These are phyloP conservation scores for Lasioglossum marginatum DNA, from an alignment of 2,888 invertebrate genomes.

Conservation along the genomic window DNA sequence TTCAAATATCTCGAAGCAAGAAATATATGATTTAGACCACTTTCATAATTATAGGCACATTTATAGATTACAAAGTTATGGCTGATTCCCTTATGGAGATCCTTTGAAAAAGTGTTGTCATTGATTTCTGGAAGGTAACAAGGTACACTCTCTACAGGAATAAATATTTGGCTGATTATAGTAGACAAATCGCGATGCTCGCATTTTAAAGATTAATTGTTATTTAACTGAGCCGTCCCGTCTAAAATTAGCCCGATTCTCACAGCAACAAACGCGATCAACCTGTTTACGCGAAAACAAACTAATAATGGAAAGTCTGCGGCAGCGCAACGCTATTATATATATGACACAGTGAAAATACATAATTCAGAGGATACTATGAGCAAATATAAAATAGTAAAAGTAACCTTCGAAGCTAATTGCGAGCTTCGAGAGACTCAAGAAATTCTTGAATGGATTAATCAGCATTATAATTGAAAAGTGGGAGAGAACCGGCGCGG, in stretches of 20 bases:
- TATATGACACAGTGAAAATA: neutral
- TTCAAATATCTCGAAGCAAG: no score
- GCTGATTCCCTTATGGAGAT: no score
- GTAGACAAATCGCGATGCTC: neutral
- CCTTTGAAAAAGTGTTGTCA: no score
- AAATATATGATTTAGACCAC: no score
- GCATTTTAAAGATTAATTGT: neutral
- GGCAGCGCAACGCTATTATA: neutral
- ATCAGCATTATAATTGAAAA: neutral
- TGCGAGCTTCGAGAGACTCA: neutral
- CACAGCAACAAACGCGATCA: neutral
- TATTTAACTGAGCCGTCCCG: neutral
- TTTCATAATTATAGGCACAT: no score
- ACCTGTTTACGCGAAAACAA: neutral
- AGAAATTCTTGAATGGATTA: neutral
- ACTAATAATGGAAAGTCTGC: neutral
- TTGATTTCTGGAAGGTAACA: neutral
- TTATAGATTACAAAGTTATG: no score
- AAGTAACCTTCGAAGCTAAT: neutral
- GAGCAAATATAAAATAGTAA: neutral
- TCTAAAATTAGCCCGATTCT: neutral
- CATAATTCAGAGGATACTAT: neutral
- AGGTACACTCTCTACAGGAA: neutral
- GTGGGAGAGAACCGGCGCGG: neutral
- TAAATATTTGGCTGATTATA: neutral